Percentiles rank a stretch among this genome's conserved stretches.
phyloP scores from a whole-genome alignment of 2,888 invertebrate genomes.

The Lycia hirtaria region DNA sequence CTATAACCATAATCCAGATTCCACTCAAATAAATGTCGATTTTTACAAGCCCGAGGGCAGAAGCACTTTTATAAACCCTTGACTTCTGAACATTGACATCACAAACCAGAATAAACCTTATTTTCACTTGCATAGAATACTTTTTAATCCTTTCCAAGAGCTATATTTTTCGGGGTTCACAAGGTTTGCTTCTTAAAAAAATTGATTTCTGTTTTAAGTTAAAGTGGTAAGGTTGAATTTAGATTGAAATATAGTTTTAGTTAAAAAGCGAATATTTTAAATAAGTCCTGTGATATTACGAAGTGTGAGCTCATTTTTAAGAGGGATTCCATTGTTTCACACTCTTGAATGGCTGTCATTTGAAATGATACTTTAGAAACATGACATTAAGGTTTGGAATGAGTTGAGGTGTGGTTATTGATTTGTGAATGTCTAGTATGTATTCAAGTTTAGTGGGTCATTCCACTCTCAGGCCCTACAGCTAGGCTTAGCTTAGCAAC shows the following conservation, averaged over 20 bases:
- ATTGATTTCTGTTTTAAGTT: neutral
- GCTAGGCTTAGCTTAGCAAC: slow-evolving; percentile 14
- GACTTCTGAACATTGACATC: slow-evolving; percentile 25
- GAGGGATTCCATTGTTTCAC: slow-evolving; percentile 41
- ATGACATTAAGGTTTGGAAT: neutral
- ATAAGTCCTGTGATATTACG: slow-evolving; percentile 38
- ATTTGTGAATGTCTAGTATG: slow-evolving; percentile 27
- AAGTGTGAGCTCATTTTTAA: slow-evolving; percentile 40
- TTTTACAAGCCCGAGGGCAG: slow-evolving; percentile 31
- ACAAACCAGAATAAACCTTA: slow-evolving; percentile 17
- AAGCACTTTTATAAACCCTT: slow-evolving; percentile 36
- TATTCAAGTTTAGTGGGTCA: slow-evolving; percentile 43
- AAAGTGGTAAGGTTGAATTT: slow-evolving; percentile 7
- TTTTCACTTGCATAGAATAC: neutral
- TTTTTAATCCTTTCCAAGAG: neutral
- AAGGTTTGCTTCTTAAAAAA: slow-evolving; percentile 1
- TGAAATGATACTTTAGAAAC: neutral
- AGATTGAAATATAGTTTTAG: slow-evolving; percentile 5
- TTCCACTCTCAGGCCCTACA: slow-evolving; percentile 25
- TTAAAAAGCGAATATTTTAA: slow-evolving; percentile 37
- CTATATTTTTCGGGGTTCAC: slow-evolving; percentile 18
- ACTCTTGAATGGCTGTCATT: slow-evolving; percentile 2
- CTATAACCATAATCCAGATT: slow-evolving; percentile 36
- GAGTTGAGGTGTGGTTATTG: slow-evolving; percentile 30
- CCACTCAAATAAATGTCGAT: slow-evolving; percentile 32